Percentiles rank a stretch among this genome's conserved stretches.
These are phyloP conservation scores for Bubalus kerabau DNA, from an alignment of 2,113 vertebrate species.

Conservation along the genomic window DNA sequence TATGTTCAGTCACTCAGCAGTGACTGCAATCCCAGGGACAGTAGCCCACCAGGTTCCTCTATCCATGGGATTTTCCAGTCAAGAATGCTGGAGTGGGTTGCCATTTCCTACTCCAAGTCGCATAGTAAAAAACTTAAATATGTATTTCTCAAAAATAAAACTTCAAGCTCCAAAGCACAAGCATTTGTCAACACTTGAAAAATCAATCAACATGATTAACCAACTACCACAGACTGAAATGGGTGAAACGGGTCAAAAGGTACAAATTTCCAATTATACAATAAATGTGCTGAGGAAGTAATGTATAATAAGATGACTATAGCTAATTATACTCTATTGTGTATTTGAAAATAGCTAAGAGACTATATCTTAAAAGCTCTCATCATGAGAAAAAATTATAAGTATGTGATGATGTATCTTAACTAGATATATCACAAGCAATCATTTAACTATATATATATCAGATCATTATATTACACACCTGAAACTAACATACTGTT, in stretches of 20 bases:
- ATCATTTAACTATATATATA: neutral
- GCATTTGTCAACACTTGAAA: neutral
- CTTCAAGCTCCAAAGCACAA: neutral
- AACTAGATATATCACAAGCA: too few species aligned
- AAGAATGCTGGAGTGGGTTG: neutral
- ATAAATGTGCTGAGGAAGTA: neutral
- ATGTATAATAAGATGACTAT: neutral
- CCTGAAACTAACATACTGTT: neutral
- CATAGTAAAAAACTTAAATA: neutral
- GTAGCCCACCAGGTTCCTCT: neutral
- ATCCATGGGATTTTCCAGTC: neutral
- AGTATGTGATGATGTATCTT: neutral
- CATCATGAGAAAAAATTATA: neutral
- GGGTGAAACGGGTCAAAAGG: neutral
- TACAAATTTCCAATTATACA: neutral
- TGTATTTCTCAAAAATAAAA: neutral
- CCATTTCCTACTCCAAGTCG: neutral
- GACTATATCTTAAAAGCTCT: neutral
- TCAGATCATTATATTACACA: neutral
- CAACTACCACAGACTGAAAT: neutral
- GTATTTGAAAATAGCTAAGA: neutral
- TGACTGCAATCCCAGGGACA: neutral
- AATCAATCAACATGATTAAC: neutral
- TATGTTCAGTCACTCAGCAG: neutral
- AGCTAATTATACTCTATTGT: neutral